Percentiles rank a stretch among this genome's conserved stretches.
phyloP scores from a whole-genome alignment of 1,140 invertebrate species.

The Rhynchophorus ferrugineus region DNA sequence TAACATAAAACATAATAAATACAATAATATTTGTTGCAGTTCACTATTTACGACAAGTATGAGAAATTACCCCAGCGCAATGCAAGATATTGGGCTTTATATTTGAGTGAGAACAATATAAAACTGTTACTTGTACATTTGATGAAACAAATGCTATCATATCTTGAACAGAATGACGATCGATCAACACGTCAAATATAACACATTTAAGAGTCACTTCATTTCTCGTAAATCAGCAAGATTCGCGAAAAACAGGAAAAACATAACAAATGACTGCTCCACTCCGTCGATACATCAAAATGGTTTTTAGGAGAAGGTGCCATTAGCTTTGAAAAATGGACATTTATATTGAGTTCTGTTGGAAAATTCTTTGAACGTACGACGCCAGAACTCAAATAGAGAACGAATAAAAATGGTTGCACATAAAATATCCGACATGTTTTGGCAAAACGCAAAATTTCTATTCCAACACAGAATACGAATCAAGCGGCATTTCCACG shows the following conservation, averaged over 20 bases:
- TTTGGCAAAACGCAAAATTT: slow-evolving; percentile 9
- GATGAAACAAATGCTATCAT: no score
- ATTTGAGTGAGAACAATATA: no score
- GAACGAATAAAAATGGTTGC: slow-evolving; percentile 7
- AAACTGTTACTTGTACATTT: no score
- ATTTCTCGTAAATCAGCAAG: not conserved
- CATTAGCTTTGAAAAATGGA: slow-evolving; percentile 12
- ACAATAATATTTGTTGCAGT: no score
- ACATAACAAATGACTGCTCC: not conserved
- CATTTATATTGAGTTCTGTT: slow-evolving; percentile 11
- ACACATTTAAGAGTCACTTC: no score
- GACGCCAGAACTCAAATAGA: not conserved
- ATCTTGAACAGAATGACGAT: no score
- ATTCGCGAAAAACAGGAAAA: not conserved
- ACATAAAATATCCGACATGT: slow-evolving; percentile 5
- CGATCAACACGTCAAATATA: no score
- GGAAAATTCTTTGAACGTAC: slow-evolving; percentile 6
- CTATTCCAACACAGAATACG: slow-evolving; percentile 6
- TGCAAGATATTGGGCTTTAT: no score
- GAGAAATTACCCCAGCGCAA: no score
- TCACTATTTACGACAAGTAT: no score
- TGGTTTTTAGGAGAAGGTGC: slow-evolving; percentile 2
- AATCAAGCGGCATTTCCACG: not conserved
- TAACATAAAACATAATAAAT: no score
- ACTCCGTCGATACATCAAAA: not conserved